These are phyloP conservation scores for Alligator mississippiensis DNA, from an alignment of 2,113 vertebrate species.

Conservation along the genomic window DNA sequence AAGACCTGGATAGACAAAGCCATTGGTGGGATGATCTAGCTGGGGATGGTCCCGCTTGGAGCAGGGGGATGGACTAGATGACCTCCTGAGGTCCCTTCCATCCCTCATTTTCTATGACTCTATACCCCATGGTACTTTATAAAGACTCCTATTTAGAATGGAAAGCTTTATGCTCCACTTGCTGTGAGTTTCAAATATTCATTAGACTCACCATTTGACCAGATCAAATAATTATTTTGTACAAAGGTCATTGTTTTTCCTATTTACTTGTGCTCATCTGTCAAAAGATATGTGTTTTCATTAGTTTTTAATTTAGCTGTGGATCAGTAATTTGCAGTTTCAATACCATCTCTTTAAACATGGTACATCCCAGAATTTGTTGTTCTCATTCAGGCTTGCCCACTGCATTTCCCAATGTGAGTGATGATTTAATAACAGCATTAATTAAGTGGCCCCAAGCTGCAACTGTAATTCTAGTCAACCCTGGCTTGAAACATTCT, in stretches of 20 bases:
- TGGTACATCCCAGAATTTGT: background rate
- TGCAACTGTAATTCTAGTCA: background rate
- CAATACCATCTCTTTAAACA: constrained; percentile 1
- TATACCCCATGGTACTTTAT: background rate
- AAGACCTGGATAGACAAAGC: too few species aligned
- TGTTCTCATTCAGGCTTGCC: background rate
- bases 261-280: background rate
- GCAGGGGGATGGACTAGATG: too few species aligned
- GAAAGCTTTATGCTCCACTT: background rate
- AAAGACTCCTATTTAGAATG: background rate
- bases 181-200: background rate
- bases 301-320: background rate
- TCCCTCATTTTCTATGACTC: too few species aligned
- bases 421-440: background rate
- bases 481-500: background rate
- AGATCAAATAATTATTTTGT: background rate
- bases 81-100: too few species aligned
- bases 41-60: too few species aligned
- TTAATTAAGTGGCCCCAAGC: background rate
- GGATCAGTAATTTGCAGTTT: background rate
- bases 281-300: background rate
- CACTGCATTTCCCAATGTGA: background rate
- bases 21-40: too few species aligned
- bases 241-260: background rate
- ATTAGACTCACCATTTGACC: background rate